phyloP scores from a whole-genome alignment of 2,888 invertebrate species.

The Seira musarum region DNA sequence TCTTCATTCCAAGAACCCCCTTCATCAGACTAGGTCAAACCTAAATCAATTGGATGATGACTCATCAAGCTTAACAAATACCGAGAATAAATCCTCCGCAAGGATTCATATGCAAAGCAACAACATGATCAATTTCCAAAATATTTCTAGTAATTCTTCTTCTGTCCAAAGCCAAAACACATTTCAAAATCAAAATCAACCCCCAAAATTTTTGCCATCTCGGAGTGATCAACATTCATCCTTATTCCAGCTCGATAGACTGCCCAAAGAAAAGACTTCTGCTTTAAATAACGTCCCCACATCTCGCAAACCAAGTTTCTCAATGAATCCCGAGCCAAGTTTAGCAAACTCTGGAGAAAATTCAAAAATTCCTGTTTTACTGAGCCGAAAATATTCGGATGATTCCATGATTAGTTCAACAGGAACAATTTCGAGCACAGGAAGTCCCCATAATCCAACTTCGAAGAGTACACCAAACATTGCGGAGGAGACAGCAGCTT shows the following conservation, averaged over 20 bases:
- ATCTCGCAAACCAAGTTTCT: constrained; percentile 46
- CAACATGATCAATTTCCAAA: constrained; percentile 48
- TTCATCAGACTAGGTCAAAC: constrained; percentile 56
- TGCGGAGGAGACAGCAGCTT: constrained; percentile 33
- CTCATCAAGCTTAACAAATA: constrained; percentile 42
- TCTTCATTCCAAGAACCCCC: constrained; percentile 51
- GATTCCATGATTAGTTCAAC: constrained; percentile 46
- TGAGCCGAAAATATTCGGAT: constrained; percentile 57
- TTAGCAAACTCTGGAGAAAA: constrained; percentile 46
- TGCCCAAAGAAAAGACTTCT: constrained; percentile 46
- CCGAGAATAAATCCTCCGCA: constrained; percentile 25
- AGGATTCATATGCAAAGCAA: constrained; percentile 44
- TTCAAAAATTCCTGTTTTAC: constrained; percentile 53
- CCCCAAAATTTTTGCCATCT: constrained; percentile 23
- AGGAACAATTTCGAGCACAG: constrained; percentile 37
- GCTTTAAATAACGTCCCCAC: constrained; percentile 16
- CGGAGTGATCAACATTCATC: constrained; percentile 59
- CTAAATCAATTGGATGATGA: constrained; percentile 56
- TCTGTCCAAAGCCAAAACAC: constrained; percentile 36
- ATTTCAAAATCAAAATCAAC: constrained; percentile 20
- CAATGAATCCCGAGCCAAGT: constrained; percentile 34
- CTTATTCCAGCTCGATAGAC: constrained; percentile 64
- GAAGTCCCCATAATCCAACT: constrained; percentile 43
- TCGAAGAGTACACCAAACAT: constrained; percentile 64
- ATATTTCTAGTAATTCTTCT: constrained; percentile 40